Evolutionary conservation across 23 tunicate genomes (phyloP), one percentile per base, ranked within the genome.

Genomic region (Pegea sp.): DNA sequence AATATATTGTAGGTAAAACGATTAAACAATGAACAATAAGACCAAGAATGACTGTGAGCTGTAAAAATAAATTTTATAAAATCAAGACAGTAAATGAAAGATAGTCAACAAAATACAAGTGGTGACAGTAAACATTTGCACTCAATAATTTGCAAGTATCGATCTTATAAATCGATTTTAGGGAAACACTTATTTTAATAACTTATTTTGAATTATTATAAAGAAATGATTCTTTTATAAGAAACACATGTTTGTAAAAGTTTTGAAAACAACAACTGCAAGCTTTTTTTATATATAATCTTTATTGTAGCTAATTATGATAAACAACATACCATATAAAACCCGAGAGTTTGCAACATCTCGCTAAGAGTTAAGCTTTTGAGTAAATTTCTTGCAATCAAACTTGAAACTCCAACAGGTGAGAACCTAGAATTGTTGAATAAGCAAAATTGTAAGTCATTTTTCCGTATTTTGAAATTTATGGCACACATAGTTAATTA

Each of bases 301-400:
- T n/a, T n/a, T n/a, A n/a, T n/a, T n/a, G n/a, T n/a, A n/a, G n/a
- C n/a, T n/a, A n/a, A n/a, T n/a, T n/a, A n/a, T n/a, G n/a, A n/a
- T n/a, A n/a, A n/a, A n/a, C n/a, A 50, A 66, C 84, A 48, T 49
- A 84, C 95, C 76, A 84, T 57, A 43, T 84, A 84, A 59, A 73
- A n/a, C 7, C 81, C 95, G 22, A 84, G 62, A 18, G 69, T 28
- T 42, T 63, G 50, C 11, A 72, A 29, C 0, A 74, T 34, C 16
- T 46, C 59, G 26, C 55, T 26, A 19, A 74, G 21, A 42, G 63
- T 68, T 1, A 42, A 44, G 60, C 68, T 59, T 64, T 73, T 63
- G 25, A 84, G 54, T 3, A 84, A 27, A 57, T 84, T 84, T 57
- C 81, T 76, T n/a, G 95, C 95, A 16, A 74, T 63, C 31, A 84